Conservation (phyloP, 1,140 invertebrate genomes). For the Camponotus pennsylvanicus region DNA sequence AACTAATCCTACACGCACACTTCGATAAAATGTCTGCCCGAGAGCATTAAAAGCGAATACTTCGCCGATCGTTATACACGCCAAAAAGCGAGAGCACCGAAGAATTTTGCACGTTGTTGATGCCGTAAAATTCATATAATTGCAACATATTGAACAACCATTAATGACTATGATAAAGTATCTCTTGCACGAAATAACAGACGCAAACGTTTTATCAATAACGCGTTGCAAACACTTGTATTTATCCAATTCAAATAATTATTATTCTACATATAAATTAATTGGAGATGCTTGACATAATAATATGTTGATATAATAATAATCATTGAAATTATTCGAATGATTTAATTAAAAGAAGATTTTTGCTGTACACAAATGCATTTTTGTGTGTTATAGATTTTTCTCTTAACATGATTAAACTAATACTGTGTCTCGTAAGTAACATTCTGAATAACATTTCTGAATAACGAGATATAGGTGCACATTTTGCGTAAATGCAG, state of each 20-base stretch:
- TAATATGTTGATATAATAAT: neutral
- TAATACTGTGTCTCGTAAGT: neutral
- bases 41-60: slow-evolving; percentile 48
- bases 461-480: neutral
- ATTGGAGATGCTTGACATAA: neutral
- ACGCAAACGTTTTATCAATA: neutral
- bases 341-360: neutral
- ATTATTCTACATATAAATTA: neutral
- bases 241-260: neutral
- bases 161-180: slow-evolving; percentile 7
- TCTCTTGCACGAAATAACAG: neutral
- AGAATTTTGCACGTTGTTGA: neutral
- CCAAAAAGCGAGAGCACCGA: neutral
- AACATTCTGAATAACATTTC: neutral
- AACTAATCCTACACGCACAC: slow-evolving; percentile 35
- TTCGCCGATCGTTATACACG: slow-evolving; percentile 10
- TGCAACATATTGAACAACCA: neutral
- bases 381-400: neutral
- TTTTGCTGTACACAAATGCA: neutral
- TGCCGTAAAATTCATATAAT: neutral
- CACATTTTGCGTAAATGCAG: slow-evolving; percentile 26
- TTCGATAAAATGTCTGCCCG: slow-evolving; percentile 30
- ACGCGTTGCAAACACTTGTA: neutral
- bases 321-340: neutral
- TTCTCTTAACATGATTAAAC: neutral